Conservation (phyloP, 1,140 invertebrate genomes). For the Scaptodrosophila lebanonensis region DNA sequence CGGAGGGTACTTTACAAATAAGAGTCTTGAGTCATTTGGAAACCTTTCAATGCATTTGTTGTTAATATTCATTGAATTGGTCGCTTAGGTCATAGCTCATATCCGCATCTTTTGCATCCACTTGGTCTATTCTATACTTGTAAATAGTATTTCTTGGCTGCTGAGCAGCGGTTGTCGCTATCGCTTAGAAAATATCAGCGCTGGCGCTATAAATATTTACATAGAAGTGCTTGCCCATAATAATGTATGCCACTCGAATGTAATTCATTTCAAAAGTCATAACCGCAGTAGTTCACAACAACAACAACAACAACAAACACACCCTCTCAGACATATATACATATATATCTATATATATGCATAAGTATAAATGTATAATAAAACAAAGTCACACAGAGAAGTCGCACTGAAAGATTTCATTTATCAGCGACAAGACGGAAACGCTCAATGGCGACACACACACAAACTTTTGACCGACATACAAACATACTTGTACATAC, state of each 20-base stretch:
- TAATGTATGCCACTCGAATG: constrained; percentile 58
- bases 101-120: no score
- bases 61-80: no score
- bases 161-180: constrained; percentile 35
- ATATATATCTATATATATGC: no score
- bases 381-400: no score
- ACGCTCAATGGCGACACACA: constrained; percentile 39
- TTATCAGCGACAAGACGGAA: constrained; percentile 53
- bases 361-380: no score
- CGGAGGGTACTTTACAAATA: no score
- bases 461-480: constrained; percentile 57
- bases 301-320: no score
- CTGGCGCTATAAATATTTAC: constrained; percentile 56
- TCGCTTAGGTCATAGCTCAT: no score
- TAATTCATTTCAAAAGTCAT: constrained; percentile 7
- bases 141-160: background rate
- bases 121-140: no score
- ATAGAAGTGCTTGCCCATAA: constrained; percentile 17
- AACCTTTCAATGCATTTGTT: no score
- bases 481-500: constrained; percentile 2
- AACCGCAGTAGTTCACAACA: background rate
- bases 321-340: no score
- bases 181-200: constrained; percentile 59
- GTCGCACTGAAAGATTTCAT: constrained; percentile 43
- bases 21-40: no score